Percentiles rank a stretch among this genome's conserved stretches.
phyloP scores from a whole-genome alignment of 2,888 invertebrate genomes.

The Drosophila helvetica region DNA sequence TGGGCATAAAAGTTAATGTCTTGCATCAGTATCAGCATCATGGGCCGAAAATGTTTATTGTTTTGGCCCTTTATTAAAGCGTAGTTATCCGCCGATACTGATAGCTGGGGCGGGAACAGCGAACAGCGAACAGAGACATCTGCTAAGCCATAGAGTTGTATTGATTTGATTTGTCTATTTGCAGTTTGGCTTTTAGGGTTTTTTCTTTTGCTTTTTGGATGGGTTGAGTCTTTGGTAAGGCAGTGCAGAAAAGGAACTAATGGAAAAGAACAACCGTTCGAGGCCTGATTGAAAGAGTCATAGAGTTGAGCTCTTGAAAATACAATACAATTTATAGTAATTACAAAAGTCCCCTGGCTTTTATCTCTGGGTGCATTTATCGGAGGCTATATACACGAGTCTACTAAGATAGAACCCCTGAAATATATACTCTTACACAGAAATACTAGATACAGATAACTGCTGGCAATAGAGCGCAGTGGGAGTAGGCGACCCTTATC shows the following conservation, averaged over 20 bases:
- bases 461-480: not conserved
- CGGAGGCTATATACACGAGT: not conserved
- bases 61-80: slow-evolving; percentile 72
- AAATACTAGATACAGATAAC: slow-evolving; percentile 18
- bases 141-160: slow-evolving; percentile 65
- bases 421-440: no score
- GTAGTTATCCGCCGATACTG: slow-evolving; percentile 64
- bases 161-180: slow-evolving; percentile 67
- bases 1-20: slow-evolving; percentile 73
- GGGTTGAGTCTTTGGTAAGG: not conserved
- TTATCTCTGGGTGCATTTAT: slow-evolving; percentile 4
- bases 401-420: not conserved
- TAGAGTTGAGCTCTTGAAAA: slow-evolving; percentile 17
- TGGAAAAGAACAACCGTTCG: not conserved
- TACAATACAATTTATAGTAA: slow-evolving; percentile 17
- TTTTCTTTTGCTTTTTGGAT: not conserved
- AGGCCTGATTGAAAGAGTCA: slow-evolving; percentile 20
- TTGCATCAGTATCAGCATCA: slow-evolving; percentile 49
- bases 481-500: slow-evolving; percentile 27
- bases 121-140: slow-evolving; percentile 48
- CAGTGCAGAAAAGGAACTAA: not conserved
- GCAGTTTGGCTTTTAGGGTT: slow-evolving; percentile 29
- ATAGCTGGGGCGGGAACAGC: slow-evolving; percentile 47
- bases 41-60: slow-evolving; percentile 62
- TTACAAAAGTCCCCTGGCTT: slow-evolving; percentile 9